Conservation (phyloP, 2,113 vertebrate species). For the Trematocara marginatum region DNA sequence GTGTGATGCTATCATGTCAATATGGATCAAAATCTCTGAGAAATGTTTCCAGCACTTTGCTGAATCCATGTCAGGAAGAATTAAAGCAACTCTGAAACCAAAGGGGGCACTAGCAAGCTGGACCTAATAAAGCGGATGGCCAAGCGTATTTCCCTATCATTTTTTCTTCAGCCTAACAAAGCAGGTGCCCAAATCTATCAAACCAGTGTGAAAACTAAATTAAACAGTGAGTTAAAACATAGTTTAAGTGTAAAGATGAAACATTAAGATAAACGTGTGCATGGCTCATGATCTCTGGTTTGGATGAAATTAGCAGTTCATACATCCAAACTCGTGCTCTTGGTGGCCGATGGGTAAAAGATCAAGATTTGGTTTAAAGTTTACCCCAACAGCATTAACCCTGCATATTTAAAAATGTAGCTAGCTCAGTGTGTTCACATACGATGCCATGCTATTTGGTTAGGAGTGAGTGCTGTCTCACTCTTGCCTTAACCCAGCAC, state of each 20-base stretch:
- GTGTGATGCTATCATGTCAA: neutral
- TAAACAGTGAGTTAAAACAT: neutral
- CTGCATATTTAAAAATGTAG: neutral
- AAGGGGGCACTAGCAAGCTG: neutral
- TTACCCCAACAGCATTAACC: neutral
- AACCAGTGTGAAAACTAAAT: neutral
- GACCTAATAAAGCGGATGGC: neutral
- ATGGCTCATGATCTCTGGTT: neutral
- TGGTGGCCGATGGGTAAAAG: neutral
- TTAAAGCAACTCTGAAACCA: neutral
- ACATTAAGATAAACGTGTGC: neutral
- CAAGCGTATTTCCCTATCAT: neutral
- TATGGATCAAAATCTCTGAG: neutral
- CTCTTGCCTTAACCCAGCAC: neutral
- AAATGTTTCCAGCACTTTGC: neutral
- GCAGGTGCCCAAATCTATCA: neutral
- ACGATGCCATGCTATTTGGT: neutral
- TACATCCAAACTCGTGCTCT: neutral
- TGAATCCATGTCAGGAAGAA: neutral
- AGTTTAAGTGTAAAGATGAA: neutral
- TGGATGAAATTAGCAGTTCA: neutral
- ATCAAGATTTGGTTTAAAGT: neutral
- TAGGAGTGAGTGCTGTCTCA: neutral
- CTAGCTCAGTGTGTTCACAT: neutral
- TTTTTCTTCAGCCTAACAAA: neutral